phyloP scores from a whole-genome alignment of 2,888 invertebrate genomes.

The Imbricaverruca yamaguchii region DNA sequence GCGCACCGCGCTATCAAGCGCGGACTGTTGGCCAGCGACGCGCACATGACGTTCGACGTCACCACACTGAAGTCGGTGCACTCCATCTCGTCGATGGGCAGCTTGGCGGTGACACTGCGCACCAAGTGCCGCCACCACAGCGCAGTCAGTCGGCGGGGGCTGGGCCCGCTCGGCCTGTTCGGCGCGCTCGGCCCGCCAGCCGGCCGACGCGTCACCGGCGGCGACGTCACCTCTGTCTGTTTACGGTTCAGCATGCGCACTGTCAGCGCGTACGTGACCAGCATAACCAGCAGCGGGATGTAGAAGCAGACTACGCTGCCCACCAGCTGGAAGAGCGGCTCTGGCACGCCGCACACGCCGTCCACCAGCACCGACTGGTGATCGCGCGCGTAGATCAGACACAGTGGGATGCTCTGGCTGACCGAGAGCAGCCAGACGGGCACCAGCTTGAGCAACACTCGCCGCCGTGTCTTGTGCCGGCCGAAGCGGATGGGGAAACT shows the following conservation, averaged over 20 bases:
- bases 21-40: background rate
- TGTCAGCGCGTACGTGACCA: constrained; percentile 87
- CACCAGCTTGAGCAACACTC: constrained; percentile 80
- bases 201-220: constrained; percentile 51
- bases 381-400: constrained; percentile 80
- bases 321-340: constrained; percentile 79
- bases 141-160: constrained; percentile 28
- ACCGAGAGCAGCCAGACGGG: constrained; percentile 90
- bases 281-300: constrained; percentile 89
- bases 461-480: constrained; percentile 73
- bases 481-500: constrained; percentile 90
- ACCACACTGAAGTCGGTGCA: constrained; percentile 10
- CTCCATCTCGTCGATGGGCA: background rate
- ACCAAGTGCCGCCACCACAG: background rate
- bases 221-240: constrained; percentile 44
- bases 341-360: constrained; percentile 78
- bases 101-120: background rate
- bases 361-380: constrained; percentile 73
- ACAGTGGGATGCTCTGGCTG: constrained; percentile 79
- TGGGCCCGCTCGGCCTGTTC: constrained; percentile 41
- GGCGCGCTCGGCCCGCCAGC: constrained; percentile 61
- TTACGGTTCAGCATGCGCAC: constrained; percentile 77
- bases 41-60: constrained; percentile 51
- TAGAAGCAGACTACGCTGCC: constrained; percentile 94
- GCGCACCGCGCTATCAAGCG: background rate